Evolutionary conservation across 2,888 invertebrate species (phyloP).

Genomic region (Nycteola revayana): DNA sequence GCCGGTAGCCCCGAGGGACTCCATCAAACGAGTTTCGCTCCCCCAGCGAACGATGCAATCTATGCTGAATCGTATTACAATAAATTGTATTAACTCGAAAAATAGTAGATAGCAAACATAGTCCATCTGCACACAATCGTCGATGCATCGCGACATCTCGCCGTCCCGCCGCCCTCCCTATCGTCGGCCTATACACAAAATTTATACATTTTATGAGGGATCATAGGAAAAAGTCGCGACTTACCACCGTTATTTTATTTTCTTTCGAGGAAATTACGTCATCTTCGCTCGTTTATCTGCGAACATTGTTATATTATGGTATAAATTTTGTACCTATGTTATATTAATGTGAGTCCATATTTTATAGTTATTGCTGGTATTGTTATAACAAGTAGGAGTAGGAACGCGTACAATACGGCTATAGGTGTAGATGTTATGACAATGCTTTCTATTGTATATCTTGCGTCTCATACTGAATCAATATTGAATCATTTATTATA

Average conservation of each 20-base stretch:
- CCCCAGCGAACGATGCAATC: constrained; percentile 79
- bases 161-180: constrained; percentile 53
- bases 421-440: no score
- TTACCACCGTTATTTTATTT: constrained; percentile 75
- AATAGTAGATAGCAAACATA: constrained; percentile 80
- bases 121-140: constrained; percentile 80
- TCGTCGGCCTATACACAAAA: constrained; percentile 55
- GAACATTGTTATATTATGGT: constrained; percentile 10
- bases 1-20: constrained; percentile 75
- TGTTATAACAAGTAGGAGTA: no score
- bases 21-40: constrained; percentile 80
- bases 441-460: no score
- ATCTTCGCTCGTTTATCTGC: constrained; percentile 60
- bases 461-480: no score
- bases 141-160: constrained; percentile 56
- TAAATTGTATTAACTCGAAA: constrained; percentile 82
- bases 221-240: constrained; percentile 68
- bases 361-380: no score
- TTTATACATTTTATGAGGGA: constrained; percentile 79
- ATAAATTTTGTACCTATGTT: no score
- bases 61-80: constrained; percentile 83
- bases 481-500: no score
- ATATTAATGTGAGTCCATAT: no score
- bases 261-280: constrained; percentile 70
- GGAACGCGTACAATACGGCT: no score